Evolutionary conservation across 2,797 vertebrate species (phyloP), one percentile per base, ranked within the genome.

Genomic region (Alauda arvensis): DNA sequence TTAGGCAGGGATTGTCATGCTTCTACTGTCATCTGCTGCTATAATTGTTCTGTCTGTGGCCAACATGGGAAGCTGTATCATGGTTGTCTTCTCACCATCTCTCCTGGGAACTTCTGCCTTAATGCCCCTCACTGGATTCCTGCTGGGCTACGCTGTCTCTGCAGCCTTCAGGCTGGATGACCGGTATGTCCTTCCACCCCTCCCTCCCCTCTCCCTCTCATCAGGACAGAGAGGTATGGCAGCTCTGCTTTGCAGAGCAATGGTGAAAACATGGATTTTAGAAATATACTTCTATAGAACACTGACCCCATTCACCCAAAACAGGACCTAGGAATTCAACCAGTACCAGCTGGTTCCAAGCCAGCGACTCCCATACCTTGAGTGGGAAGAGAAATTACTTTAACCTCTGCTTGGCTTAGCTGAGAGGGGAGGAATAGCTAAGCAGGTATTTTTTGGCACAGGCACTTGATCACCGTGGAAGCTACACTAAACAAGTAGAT

Each of bases 41-140:
- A 8, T 97, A 37, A 79, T 66, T 4, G 14, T 67, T 69, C 90
- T 98, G 59, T 94, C 96, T 16, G 91, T 63, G 57, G 62, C 97
- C 45, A 84, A 25, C 2, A 46, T 97, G 69, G 97, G 97, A 89
- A 95, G 82, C 1, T 48, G 77, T 8, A 69, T 98, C 37, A 88
- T 88, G 92, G 84, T 86, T 25, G 37, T 97, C 77, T 83, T 98
- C 87, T 97, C 95, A 18, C 93, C 97, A 14, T 92, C 94, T 25
- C 83, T 98, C 57, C 55, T 98, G 75, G 61, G 76, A 18, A 97
- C 93, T 43, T 97, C 96, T 53, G 95, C 94, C 29, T 88, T 98
- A 81, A 97, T 98, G 98, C 98, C 98, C 28, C 77, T 97, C 29
- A 95, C 75, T 45, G 98, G 98, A 57, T 98, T 97, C 76, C 88